These are phyloP conservation scores for Sebastes diaconus DNA, from an alignment of 2,797 vertebrate genomes.

Conservation along the genomic window DNA sequence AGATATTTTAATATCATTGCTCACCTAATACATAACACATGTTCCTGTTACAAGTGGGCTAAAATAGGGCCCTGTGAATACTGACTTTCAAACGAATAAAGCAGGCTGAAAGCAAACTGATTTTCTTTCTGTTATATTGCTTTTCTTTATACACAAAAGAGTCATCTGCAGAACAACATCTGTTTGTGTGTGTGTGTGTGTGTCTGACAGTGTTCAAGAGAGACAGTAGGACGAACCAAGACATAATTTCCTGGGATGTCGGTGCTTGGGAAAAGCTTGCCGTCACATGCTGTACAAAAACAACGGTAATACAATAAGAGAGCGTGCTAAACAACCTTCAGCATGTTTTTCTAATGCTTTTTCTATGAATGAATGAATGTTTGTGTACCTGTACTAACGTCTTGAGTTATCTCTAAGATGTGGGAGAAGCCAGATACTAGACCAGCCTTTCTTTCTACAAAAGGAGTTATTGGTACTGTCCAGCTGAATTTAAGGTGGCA, in stretches of 20 bases:
- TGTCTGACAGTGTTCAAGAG: constrained; percentile 63
- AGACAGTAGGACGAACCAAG: constrained; percentile 12
- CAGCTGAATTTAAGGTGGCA: constrained; percentile 76
- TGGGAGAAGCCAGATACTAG: constrained; percentile 71
- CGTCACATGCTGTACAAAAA: constrained; percentile 35
- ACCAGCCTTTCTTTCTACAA: background rate
- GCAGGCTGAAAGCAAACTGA: background rate
- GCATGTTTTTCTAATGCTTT: fast-evolving
- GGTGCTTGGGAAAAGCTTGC: constrained; percentile 29
- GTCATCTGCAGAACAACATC: too few relatives aligned
- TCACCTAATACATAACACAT: too few relatives aligned
- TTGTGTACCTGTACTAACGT: constrained; percentile 15
- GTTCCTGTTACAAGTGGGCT: too few relatives aligned
- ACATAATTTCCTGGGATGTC: constrained; percentile 37
- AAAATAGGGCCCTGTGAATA: too few relatives aligned
- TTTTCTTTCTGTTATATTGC: background rate
- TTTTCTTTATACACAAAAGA: background rate
- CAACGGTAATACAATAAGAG: background rate
- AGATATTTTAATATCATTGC: too few relatives aligned
- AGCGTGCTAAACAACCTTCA: background rate
- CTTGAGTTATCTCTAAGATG: background rate
- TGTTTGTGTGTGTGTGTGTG: too few relatives aligned
- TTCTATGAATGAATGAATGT: background rate
- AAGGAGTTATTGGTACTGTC: constrained; percentile 42
- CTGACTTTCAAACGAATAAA: background rate